Percentiles rank a stretch among this genome's conserved stretches.
phyloP scores from a whole-genome alignment of 2,797 vertebrate genomes.

The Eulemur albifrons region DNA sequence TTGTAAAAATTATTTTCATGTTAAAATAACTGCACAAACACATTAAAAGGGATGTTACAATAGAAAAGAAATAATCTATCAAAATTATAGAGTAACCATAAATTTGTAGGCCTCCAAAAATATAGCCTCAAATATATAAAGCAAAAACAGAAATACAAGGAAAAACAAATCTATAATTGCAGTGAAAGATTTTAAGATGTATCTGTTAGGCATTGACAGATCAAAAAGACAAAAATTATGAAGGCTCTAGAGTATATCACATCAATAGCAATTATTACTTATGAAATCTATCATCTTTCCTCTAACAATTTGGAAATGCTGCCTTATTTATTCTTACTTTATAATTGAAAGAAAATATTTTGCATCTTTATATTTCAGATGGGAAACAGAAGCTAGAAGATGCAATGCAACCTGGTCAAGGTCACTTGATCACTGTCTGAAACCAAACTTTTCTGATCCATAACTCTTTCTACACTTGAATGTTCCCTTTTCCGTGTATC shows the following conservation, averaged over 20 bases:
- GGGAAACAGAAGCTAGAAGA: background rate
- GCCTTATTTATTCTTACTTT: background rate
- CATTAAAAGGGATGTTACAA: background rate
- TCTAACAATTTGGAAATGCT: background rate
- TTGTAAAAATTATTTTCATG: background rate
- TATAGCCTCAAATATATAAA: background rate
- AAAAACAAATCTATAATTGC: background rate
- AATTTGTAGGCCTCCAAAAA: background rate
- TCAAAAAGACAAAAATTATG: background rate
- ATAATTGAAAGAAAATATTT: background rate
- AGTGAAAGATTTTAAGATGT: background rate
- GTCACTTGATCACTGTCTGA: background rate
- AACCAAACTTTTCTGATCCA: background rate
- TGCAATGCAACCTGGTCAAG: background rate
- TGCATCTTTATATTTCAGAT: background rate
- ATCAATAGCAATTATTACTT: background rate
- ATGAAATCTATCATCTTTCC: background rate
- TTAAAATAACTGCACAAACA: background rate
- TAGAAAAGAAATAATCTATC: background rate
- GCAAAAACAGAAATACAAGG: background rate
- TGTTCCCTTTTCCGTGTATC: background rate
- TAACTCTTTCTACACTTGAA: background rate
- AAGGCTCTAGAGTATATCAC: background rate
- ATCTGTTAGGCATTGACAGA: background rate
- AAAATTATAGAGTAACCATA: background rate